These are phyloP conservation scores for Drosophila sordidula DNA, from an alignment of 2,888 invertebrate species.

Conservation along the genomic window DNA sequence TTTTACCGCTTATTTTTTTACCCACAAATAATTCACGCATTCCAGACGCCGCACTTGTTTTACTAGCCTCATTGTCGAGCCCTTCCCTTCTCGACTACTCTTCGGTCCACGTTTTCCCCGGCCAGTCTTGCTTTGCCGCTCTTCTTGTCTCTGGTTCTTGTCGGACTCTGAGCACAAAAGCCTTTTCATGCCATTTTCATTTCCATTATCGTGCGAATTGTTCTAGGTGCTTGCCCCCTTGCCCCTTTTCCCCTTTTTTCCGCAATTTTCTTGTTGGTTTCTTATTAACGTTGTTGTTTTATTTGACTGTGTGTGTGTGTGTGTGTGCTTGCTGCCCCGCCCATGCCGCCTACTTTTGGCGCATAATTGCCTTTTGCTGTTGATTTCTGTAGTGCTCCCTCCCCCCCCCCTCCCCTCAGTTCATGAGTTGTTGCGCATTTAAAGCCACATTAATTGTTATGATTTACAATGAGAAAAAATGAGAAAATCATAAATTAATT, in stretches of 20 bases:
- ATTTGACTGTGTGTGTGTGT: constrained; percentile 2
- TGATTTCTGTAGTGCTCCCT: constrained; percentile 28
- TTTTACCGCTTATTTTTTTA: background rate
- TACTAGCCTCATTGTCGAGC: constrained; percentile 2
- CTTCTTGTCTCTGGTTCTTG: constrained; percentile 16
- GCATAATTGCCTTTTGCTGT: constrained; percentile 73
- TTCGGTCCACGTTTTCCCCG: background rate
- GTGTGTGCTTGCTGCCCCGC: background rate
- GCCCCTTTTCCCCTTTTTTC: constrained; percentile 1
- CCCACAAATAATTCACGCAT: constrained; percentile 14
- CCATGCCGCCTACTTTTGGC: constrained; percentile 35
- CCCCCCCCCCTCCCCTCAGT: background rate
- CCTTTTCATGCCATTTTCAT: constrained; percentile 72
- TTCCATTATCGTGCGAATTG: constrained; percentile 73
- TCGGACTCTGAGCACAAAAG: constrained; percentile 50
- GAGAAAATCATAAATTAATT: constrained; percentile 75
- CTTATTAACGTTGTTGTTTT: constrained; percentile 53
- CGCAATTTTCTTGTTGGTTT: constrained; percentile 54
- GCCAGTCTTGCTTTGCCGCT: constrained; percentile 23
- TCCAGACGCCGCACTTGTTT: constrained; percentile 8
- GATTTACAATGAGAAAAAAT: constrained; percentile 81
- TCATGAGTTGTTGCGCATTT: constrained; percentile 41
- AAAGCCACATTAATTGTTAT: constrained; percentile 77
- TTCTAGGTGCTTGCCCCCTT: constrained; percentile 25
- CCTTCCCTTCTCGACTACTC: constrained; percentile 1